Conservation (phyloP, 2,888 invertebrate species). For the Drosophila quinaria region DNA sequence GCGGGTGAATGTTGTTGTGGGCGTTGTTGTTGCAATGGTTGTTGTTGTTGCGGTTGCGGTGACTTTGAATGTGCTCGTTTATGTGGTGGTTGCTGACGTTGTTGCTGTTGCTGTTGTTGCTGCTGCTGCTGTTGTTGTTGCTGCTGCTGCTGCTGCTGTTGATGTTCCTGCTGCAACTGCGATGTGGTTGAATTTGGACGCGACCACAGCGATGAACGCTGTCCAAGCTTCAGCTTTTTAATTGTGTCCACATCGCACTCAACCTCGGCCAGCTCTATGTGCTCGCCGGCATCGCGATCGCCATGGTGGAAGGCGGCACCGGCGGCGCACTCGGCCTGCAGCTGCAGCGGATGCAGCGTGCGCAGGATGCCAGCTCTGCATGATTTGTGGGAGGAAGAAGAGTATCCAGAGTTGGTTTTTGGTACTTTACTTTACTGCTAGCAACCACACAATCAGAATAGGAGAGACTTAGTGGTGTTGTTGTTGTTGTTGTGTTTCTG, state of each 20-base stretch:
- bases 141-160: slow-evolving; percentile 71
- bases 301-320: slow-evolving; percentile 78
- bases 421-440: slow-evolving; percentile 33
- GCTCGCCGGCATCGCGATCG: slow-evolving; percentile 75
- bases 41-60: slow-evolving; percentile 80
- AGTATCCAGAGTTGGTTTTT: slow-evolving; percentile 68
- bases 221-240: slow-evolving; percentile 90
- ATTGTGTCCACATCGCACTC: slow-evolving; percentile 91
- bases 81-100: slow-evolving; percentile 65
- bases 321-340: slow-evolving; percentile 84
- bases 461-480: slow-evolving; percentile 73
- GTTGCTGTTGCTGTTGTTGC: slow-evolving; percentile 87
- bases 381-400: slow-evolving; percentile 58
- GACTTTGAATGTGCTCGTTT: slow-evolving; percentile 72
- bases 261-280: slow-evolving; percentile 89
- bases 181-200: slow-evolving; percentile 86
- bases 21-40: slow-evolving; percentile 74
- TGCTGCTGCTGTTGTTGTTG: slow-evolving; percentile 75
- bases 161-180: slow-evolving; percentile 81
- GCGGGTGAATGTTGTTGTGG: slow-evolving; percentile 85
- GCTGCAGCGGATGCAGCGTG: slow-evolving; percentile 89
- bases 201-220: slow-evolving; percentile 90
- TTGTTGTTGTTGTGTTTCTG: slow-evolving; percentile 42
- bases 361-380: slow-evolving; percentile 86
- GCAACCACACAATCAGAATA: slow-evolving; percentile 66